Evolutionary conservation across 2,888 invertebrate species (phyloP).

Genomic region (Bugula neritina): DNA sequence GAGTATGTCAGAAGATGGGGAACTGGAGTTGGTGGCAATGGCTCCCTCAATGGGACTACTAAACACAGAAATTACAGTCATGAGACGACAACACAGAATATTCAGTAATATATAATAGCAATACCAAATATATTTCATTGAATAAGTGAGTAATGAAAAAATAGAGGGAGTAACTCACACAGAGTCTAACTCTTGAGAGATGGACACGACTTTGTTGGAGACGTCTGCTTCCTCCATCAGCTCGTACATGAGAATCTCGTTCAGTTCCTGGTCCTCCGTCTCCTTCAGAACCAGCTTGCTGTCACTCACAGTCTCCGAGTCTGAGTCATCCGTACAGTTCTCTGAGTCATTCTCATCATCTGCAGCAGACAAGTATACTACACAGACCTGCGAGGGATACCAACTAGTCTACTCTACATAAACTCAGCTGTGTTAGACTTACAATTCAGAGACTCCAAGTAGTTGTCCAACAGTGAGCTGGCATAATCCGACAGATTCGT

Average conservation of each 20-base stretch:
- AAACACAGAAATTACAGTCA: too few relatives aligned
- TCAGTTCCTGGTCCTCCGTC: neutral
- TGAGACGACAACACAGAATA: too few relatives aligned
- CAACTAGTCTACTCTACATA: too few relatives aligned
- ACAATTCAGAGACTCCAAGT: neutral
- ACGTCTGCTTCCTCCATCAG: neutral
- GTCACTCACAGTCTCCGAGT: neutral
- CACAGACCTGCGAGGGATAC: too few relatives aligned
- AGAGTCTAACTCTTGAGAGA: neutral
- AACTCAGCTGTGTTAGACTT: neutral
- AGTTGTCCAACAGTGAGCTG: conserved; percentile 9
- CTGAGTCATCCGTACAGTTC: too few relatives aligned
- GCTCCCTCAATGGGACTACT: too few relatives aligned
- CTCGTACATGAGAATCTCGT: neutral
- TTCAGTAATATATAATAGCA: too few relatives aligned
- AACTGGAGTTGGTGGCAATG: too few relatives aligned
- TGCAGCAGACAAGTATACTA: too few relatives aligned
- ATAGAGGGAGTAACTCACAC: neutral
- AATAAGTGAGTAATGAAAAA: neutral
- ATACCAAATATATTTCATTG: neutral
- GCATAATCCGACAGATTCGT: conserved; percentile 1
- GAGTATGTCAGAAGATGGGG: too few relatives aligned
- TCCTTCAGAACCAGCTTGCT: neutral
- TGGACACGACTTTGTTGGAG: neutral
- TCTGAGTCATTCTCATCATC: neutral